Evolutionary conservation across 35 echinoderm and acorn worm species (phyloP), one percentile per base, ranked within the genome.

Genomic region (Ophiothrix spiculata): DNA sequence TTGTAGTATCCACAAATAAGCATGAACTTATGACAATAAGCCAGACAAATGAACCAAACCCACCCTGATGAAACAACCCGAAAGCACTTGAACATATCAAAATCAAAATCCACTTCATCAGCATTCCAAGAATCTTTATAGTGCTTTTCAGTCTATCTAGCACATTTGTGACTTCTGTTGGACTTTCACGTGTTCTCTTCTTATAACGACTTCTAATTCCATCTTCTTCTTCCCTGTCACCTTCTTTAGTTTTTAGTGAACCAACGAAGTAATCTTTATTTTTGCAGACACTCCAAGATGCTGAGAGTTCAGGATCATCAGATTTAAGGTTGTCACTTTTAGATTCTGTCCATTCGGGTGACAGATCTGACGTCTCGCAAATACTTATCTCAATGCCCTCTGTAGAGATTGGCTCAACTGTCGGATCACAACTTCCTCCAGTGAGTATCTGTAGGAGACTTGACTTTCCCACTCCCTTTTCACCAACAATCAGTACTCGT

Each of bases 401-500:
- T 19, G 81, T 84, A 32, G 81, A 54, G 23, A 34, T 32, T 23
- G 54, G 81, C 33, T 56, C 81, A 17, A 28, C 54, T 36, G 32
- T 56, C 10, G 81, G 81, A 37, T 84, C 81, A 74, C 81, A 84
- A 28, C 33, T 23, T 6, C 63, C 56, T 14, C 81, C 81, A 13
- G 35, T 33, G n/a, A 84, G 81, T 33, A 64, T 64, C 33, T 84
- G 42, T 37, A 84, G 40, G 32, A 56, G 63, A 23, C 81, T 84
- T 64, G 81, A 64, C 34, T 84, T 84, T 33, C 81, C 81, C 0
- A 84, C 81, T 14, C 81, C 81, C 36, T 84, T 84, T 23, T 84
- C 81, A 1, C 81, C 81, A 84, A 84, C 39, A 33, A 60, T 84
- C 11, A 84, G 32, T 54, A 64, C 69, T 35, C 81, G 34, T 13